Evolutionary conservation across 2,113 vertebrate genomes (phyloP).

Genomic region (Chauna torquata): DNA sequence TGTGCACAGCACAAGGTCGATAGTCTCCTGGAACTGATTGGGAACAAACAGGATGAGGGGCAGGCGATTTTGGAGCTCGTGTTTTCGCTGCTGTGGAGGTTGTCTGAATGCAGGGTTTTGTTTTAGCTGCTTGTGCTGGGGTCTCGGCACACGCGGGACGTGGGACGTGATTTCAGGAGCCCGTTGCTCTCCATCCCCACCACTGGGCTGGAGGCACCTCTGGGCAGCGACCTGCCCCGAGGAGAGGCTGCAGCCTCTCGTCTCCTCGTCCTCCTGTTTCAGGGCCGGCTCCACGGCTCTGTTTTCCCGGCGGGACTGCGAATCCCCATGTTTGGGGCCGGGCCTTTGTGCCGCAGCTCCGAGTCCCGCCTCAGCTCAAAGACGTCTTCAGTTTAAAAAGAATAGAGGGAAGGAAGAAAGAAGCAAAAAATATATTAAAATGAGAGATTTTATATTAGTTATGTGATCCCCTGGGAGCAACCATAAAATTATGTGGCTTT

Average conservation of each 20-base stretch:
- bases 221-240: no score
- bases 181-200: no score
- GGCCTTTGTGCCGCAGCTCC: not conserved
- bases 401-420: slow-evolving; percentile 57
- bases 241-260: no score
- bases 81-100: not conserved
- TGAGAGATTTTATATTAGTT: slow-evolving; percentile 54
- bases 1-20: not conserved
- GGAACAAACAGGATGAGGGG: rapidly evolving
- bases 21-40: not conserved
- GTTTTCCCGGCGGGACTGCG: no score
- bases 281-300: no score
- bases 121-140: not conserved
- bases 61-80: not conserved
- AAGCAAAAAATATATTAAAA: slow-evolving; percentile 54
- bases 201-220: no score
- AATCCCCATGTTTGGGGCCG: not conserved
- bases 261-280: no score
- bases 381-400: slow-evolving; percentile 44
- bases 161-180: no score
- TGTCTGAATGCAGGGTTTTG: rapidly evolving
- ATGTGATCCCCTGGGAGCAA: slow-evolving; percentile 23
- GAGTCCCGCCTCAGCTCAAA: not conserved
- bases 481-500: slow-evolving; percentile 68
- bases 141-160: no score